A percentile compares a stretch with the other conserved stretches of the same genome.
These are phyloP conservation scores for Falco novaeseelandiae DNA, from an alignment of 2,797 vertebrate genomes.

Conservation along the genomic window DNA sequence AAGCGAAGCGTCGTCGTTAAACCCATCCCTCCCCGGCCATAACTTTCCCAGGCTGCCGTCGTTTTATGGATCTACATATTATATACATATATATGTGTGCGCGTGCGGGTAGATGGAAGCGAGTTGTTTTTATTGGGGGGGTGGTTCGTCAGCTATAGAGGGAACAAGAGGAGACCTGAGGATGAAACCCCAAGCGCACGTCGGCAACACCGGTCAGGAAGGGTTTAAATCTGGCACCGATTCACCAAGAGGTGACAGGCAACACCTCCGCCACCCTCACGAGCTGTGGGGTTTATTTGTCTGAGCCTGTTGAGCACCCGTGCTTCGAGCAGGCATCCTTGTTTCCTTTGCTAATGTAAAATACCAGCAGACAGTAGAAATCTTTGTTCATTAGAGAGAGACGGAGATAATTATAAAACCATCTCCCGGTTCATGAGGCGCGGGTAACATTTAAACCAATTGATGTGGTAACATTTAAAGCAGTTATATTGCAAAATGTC, in stretches of 20 bases:
- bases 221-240: neutral
- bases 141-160: neutral
- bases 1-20: neutral
- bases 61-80: neutral
- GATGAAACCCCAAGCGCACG: neutral
- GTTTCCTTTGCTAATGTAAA: conserved; percentile 17
- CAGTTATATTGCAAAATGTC: conserved; percentile 49
- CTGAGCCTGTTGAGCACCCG: neutral
- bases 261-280: neutral
- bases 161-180: no score
- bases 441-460: conserved; percentile 63
- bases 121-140: neutral
- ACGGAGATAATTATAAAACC: conserved; percentile 63
- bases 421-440: conserved; percentile 53
- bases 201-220: neutral
- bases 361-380: neutral
- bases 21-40: neutral
- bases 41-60: neutral
- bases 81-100: no score
- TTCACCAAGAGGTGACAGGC: neutral
- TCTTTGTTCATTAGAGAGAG: conserved; percentile 60
- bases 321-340: neutral
- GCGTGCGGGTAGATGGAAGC: neutral
- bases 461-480: conserved; percentile 67
- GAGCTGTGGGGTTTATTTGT: neutral